Conservation (phyloP, 2,113 vertebrate genomes). For the Mugil cephalus region DNA sequence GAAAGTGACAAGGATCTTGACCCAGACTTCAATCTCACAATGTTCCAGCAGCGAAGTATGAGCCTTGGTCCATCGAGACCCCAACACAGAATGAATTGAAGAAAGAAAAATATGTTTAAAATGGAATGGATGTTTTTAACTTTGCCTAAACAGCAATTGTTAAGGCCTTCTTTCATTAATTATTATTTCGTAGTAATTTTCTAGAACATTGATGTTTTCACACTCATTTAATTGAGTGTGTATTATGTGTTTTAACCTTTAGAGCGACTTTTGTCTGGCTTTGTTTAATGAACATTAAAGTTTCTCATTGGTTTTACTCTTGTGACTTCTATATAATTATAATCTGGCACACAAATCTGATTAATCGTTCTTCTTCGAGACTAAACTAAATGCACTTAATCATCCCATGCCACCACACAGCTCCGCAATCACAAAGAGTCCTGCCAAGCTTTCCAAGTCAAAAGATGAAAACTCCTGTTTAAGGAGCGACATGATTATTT, state of each 20-base stretch:
- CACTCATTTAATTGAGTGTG: conserved; percentile 9
- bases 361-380: conserved; percentile 55
- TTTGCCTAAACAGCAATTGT: too few species aligned
- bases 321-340: conserved; percentile 57
- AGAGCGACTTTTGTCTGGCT: conserved; percentile 25
- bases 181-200: background rate
- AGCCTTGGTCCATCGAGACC: too few species aligned
- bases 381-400: conserved; percentile 55
- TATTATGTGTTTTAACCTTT: conserved; percentile 24
- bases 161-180: too few species aligned
- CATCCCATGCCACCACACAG: conserved; percentile 46
- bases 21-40: too few species aligned
- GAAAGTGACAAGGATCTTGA: too few species aligned
- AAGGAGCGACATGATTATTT: conserved; percentile 21
- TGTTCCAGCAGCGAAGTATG: too few species aligned
- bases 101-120: too few species aligned
- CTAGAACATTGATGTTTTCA: conserved; percentile 5
- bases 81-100: too few species aligned
- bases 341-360: conserved; percentile 53
- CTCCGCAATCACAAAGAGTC: conserved; percentile 26
- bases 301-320: conserved; percentile 56
- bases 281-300: conserved; percentile 28
- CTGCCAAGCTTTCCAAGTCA: conserved; percentile 48
- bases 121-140: too few species aligned
- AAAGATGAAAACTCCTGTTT: conserved; percentile 54